Base-by-base conservation (phyloP, 64 coral and sea anemone species). In the Exaiptasia diaphana region DNA sequence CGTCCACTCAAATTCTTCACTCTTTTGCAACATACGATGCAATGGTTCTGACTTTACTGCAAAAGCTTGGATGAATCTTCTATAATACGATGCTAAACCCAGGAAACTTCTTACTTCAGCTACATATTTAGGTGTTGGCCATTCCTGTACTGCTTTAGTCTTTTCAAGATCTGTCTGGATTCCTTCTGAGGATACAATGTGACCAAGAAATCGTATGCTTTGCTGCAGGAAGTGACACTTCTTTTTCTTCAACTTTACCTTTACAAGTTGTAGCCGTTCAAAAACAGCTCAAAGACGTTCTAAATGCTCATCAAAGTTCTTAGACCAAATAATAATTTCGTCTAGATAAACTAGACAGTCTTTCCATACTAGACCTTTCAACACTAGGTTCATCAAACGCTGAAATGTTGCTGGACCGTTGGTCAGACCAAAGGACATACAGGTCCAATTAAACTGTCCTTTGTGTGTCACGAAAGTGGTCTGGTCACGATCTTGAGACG, bases 81-180 rank as follows among this genome's bases (percentile, higher is more conserved):
- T 69, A 64, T 86, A 86, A 33, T 86, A 65, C n/a, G 83, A 86
- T 1, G 83, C 27, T 5, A 86, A 33, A 41, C 70, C 55, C 37
- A 86, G 70, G 29, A 86, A 86, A 64, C 71, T 76, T 17, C 71
- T 1, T 7, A 64, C 38, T 33, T 86, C 70, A 30, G 33, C 17
- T 17, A 64, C 68, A 73, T 35, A 57, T 20, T 45, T 32, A 36
- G 83, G 83, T 13, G 27, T 62, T 64, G 70, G 83, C 83, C 83
- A 86, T 40, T 64, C 38, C 17, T 28, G 12, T 27, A 76, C 57
- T 21, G 15, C 57, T 14, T 60, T 71, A 7, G 55, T 64, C 30
- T 86, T 86, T 38, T 59, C 67, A 32, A 52, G 67, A 44, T 73
- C 82, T 32, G 82, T 86, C 15, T 70, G 26, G 15, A 86, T 57